Percentiles rank a stretch among this genome's conserved stretches.
Conservation (phyloP, 30 jellyfish, hydroid and myxozoan species). For the Catostylus mosaicus region DNA sequence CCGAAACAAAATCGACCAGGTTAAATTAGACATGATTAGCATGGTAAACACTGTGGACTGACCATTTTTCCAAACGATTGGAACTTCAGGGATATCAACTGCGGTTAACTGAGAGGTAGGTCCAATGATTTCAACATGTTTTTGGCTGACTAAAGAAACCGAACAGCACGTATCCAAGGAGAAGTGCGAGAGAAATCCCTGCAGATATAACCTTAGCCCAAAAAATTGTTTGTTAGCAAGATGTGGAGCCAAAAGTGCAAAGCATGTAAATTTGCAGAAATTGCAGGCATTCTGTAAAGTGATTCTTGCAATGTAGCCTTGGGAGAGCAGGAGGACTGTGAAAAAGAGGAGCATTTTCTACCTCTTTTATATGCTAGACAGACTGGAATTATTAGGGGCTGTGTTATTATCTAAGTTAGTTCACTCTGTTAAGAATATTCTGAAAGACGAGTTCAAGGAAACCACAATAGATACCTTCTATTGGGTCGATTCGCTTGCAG, state of each 20-base stretch:
- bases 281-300: slow-evolving; percentile 51
- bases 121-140: slow-evolving; percentile 41
- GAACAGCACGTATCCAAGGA: slow-evolving; percentile 64
- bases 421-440: no score
- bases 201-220: slow-evolving; percentile 42
- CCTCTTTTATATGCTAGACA: background rate
- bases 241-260: slow-evolving; percentile 20
- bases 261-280: slow-evolving; percentile 9
- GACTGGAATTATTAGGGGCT: no score
- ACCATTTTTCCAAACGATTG: slow-evolving; percentile 58
- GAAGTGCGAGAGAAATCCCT: slow-evolving; percentile 39
- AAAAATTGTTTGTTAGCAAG: slow-evolving; percentile 39
- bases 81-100: slow-evolving; percentile 49
- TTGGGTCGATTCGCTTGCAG: no score
- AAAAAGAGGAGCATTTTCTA: background rate
- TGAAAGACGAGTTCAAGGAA: no score
- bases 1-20: slow-evolving; percentile 60
- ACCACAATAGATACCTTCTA: no score
- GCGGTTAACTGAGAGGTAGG: slow-evolving; percentile 35
- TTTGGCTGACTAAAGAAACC: slow-evolving; percentile 36
- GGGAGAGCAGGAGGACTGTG: background rate
- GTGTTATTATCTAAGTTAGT: no score
- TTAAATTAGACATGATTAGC: slow-evolving; percentile 31
- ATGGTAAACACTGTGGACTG: slow-evolving; percentile 28
- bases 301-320: slow-evolving; percentile 14